phyloP scores from a whole-genome alignment of 2,797 vertebrate genomes.

The Myotis planiceps region DNA sequence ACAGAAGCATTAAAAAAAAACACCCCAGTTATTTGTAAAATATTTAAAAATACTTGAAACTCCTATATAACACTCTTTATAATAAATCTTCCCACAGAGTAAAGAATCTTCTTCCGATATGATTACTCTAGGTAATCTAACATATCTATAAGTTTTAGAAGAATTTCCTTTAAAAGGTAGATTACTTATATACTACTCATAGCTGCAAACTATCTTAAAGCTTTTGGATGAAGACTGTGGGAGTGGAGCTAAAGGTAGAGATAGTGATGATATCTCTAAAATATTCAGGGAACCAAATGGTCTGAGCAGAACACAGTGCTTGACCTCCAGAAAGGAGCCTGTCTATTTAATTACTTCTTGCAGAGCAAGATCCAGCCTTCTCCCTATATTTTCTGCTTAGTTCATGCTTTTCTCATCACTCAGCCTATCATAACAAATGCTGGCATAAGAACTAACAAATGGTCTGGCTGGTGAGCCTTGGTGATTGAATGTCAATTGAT shows the following conservation, averaged over 20 bases:
- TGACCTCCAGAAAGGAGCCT: background rate
- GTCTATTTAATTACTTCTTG: background rate
- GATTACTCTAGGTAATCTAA: background rate
- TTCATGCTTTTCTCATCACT: background rate
- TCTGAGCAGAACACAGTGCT: background rate
- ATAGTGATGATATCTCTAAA: background rate
- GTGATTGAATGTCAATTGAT: too few species aligned
- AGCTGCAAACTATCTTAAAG: background rate
- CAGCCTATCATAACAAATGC: background rate
- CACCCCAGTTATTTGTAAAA: background rate
- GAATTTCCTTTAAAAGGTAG: background rate
- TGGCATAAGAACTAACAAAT: background rate
- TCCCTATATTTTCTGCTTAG: background rate
- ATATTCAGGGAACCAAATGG: background rate
- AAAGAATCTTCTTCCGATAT: background rate
- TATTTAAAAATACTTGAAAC: background rate
- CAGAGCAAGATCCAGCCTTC: background rate
- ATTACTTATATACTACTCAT: background rate
- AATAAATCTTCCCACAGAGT: background rate
- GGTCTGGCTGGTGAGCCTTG: background rate
- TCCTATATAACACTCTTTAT: background rate
- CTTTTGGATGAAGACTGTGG: background rate
- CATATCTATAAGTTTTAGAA: background rate
- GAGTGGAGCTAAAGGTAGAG: background rate
- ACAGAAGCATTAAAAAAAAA: too few species aligned